phyloP scores from a whole-genome alignment of 2,113 vertebrate genomes.

The Nycticorax nycticorax region DNA sequence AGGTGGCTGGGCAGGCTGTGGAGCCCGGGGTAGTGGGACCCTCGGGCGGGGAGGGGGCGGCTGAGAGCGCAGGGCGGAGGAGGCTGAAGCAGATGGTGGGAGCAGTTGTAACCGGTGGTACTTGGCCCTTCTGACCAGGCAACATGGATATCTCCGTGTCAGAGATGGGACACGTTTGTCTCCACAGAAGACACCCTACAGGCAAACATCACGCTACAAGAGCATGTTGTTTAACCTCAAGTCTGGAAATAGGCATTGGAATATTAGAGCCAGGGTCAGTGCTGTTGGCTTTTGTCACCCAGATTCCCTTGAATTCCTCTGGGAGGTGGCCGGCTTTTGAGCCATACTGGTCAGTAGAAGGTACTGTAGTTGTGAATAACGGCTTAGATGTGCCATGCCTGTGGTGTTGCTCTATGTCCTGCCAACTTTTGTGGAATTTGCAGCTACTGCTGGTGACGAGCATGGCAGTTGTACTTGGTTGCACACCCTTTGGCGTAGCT shows the following conservation, averaged over 20 bases:
- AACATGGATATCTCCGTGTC: fast-evolving
- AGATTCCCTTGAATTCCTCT: background rate
- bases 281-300: background rate
- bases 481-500: fast-evolving
- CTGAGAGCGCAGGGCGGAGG: background rate
- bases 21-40: background rate
- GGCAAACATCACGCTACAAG: background rate
- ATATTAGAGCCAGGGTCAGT: background rate
- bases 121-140: background rate
- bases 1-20: background rate
- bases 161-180: background rate
- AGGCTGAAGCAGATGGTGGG: background rate
- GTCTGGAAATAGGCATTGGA: background rate
- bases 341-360: background rate
- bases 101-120: fast-evolving
- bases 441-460: background rate
- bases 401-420: background rate
- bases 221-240: background rate
- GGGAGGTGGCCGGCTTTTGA: background rate
- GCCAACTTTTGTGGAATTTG: background rate
- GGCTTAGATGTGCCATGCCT: background rate
- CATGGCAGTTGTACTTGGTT: background rate
- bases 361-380: background rate
- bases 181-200: fast-evolving
- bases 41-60: fast-evolving